These are phyloP conservation scores for Podarcis lilfordi DNA, from an alignment of 2,797 vertebrate genomes.

Conservation along the genomic window DNA sequence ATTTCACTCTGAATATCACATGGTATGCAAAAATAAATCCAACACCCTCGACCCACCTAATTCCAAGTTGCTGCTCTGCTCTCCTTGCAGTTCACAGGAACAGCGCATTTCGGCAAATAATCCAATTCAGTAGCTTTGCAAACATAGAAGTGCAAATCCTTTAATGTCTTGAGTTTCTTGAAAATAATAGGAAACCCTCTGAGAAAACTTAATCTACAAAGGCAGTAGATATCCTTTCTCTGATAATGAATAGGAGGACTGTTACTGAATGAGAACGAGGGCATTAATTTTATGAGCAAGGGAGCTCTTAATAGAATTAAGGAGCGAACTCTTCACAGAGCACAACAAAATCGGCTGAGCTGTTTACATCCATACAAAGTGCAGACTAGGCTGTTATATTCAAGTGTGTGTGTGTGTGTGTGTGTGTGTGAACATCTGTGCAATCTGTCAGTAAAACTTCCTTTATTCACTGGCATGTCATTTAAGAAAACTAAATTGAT, in stretches of 20 bases:
- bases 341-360: constrained; percentile 24
- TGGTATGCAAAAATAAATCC: neutral
- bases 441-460: constrained; percentile 24
- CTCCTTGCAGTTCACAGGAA: constrained; percentile 17
- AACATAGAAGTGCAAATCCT: constrained; percentile 15
- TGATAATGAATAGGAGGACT: constrained; percentile 52
- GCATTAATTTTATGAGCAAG: constrained; percentile 62
- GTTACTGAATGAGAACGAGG: constrained; percentile 62
- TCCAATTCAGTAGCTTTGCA: constrained; percentile 31
- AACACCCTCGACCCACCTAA: neutral
- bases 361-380: constrained; percentile 40
- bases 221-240: constrained; percentile 53
- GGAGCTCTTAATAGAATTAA: constrained; percentile 67
- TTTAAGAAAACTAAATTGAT: constrained; percentile 53
- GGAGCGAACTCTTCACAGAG: constrained; percentile 53
- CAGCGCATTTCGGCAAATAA: constrained; percentile 1
- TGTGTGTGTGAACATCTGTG: constrained; percentile 10
- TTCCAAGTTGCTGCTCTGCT: neutral
- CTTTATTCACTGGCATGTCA: constrained; percentile 17
- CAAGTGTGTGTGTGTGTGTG: neutral
- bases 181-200: constrained; percentile 60
- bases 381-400: constrained; percentile 32
- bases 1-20: neutral
- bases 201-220: constrained; percentile 54
- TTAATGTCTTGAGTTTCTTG: constrained; percentile 52